Conservation (phyloP, 2,797 vertebrate genomes). For the Megaceryle alcyon region DNA sequence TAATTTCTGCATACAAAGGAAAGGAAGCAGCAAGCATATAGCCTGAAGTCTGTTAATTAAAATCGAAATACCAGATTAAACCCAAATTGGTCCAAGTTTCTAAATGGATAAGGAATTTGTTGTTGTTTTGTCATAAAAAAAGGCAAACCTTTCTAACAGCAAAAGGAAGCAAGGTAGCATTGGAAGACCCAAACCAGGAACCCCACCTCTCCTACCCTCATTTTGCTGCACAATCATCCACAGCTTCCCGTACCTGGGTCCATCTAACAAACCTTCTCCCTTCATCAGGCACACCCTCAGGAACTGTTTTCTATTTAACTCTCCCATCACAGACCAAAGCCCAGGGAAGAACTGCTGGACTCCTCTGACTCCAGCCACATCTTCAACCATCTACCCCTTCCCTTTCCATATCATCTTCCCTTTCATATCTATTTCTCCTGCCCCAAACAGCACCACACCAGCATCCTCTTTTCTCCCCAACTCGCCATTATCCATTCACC, state of each 20-base stretch:
- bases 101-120: not conserved
- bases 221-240: not conserved
- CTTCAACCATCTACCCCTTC: not conserved
- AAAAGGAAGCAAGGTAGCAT: not conserved
- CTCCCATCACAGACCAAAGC: not conserved
- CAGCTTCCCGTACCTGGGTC: not conserved
- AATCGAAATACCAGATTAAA: slow-evolving; percentile 25
- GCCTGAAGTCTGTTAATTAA: not conserved
- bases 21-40: slow-evolving; percentile 49
- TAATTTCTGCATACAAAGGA: slow-evolving; percentile 57
- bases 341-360: not conserved
- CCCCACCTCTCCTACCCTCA: not conserved
- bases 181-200: not conserved
- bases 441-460: not conserved
- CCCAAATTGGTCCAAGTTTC: not conserved
- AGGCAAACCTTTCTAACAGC: not conserved
- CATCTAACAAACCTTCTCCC: not conserved
- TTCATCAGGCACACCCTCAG: not conserved
- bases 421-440: not conserved
- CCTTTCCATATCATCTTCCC: not conserved
- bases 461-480: not conserved
- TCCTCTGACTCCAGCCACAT: not conserved
- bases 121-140: not conserved
- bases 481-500: not conserved
- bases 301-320: not conserved